Evolutionary conservation across 2,888 invertebrate species (phyloP), one percentile per base, ranked within the genome.

Genomic region (Masnerella sp.): DNA sequence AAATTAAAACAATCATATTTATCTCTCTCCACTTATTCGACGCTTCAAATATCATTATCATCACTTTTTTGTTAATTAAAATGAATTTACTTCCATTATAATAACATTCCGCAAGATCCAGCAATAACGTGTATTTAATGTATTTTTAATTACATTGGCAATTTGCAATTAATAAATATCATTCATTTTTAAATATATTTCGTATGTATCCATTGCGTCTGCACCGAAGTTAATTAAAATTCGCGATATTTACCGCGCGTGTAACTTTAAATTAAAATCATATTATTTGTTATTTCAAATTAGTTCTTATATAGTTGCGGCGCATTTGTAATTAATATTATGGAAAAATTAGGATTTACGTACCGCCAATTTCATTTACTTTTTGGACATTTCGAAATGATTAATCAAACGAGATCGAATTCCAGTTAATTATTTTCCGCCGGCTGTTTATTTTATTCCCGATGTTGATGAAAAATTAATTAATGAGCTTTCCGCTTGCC

Each of bases 221-320:
- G 36, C 45, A 28, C 52, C 18, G 30, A 20, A 64, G 54, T 67
- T 58, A 58, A 59, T 68, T 68, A 42, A 59, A 59, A 68, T 68
- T 34, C 12, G 51, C 11, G 28, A 58, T 59, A 68, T 68, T 51
- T 43, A 43, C 34, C 28, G 42, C 15, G 14, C 28, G 42, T 42
- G 36, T 51, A 43, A 54, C 36, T 28, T 25, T 22, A 20, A 58
- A 42, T 58, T 67, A 51, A 67, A 67, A 36, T 18, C 28, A 32
- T 14, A 30, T 38, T 54, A 40, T 69, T 61, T 52, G 61, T 61
- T 61, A 54, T 30, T 61, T 52, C 32, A 47, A 61, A 69, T 69
- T 61, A 47, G 18, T 61, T 69, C 54, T 69, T 40, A 69, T n/a
- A n/a, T 45, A 32, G 15, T 42, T 43, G 17, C 43, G 36, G 8